phyloP scores from a whole-genome alignment of 2,113 vertebrate genomes.

The Forbesichthys agassizii region DNA sequence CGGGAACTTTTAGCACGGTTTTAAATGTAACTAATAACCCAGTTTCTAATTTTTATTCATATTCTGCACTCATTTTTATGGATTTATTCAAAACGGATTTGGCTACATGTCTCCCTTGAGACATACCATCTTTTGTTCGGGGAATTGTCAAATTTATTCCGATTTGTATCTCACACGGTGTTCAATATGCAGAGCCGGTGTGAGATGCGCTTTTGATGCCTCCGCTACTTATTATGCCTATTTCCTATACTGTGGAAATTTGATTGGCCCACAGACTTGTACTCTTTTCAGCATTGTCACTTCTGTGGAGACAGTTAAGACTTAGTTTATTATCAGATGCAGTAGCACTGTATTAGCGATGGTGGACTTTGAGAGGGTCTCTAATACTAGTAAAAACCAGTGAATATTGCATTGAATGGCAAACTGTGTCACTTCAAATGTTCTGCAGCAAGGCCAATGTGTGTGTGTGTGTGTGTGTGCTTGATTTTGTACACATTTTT shows the following conservation, averaged over 20 bases:
- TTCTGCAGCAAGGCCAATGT: conserved; percentile 16
- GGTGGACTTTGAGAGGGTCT: conserved; percentile 34
- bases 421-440: neutral
- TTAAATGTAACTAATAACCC: conserved; percentile 72
- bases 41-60: conserved; percentile 71
- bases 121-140: conserved; percentile 56
- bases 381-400: conserved; percentile 17
- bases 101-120: conserved; percentile 59
- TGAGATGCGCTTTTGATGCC: conserved; percentile 45
- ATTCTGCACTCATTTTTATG: conserved; percentile 58
- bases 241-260: neutral
- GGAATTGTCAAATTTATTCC: conserved; percentile 66
- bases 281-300: conserved; percentile 8
- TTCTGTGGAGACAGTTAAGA: conserved; percentile 17
- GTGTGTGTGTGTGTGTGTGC: neutral
- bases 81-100: conserved; percentile 71
- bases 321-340: conserved; percentile 32
- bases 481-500: conserved; percentile 9
- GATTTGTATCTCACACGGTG: conserved; percentile 52
- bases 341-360: conserved; percentile 42
- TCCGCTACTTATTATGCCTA: neutral
- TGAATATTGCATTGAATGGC: neutral
- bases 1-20: conserved; percentile 62
- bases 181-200: conserved; percentile 50
- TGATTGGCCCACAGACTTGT: conserved; percentile 11